phyloP scores from a whole-genome alignment of 2,797 vertebrate species.

The Urocyon cinereoargenteus region DNA sequence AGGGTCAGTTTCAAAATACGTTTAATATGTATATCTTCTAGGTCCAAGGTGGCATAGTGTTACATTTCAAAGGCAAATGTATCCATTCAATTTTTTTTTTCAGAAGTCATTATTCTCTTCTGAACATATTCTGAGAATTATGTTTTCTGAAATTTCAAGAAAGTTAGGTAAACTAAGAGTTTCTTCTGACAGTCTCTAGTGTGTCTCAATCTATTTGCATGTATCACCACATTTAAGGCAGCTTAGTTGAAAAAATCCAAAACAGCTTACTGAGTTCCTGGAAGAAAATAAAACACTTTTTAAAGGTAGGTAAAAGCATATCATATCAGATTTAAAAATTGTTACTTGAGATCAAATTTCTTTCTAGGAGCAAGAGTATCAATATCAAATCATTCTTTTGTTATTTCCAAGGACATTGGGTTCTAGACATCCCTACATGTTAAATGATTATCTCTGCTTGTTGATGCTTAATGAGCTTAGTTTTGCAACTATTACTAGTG shows the following conservation, averaged over 20 bases:
- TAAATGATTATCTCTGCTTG: constrained; percentile 1
- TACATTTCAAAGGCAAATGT: constrained; percentile 58
- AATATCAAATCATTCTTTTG: constrained; percentile 4
- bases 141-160: constrained; percentile 56
- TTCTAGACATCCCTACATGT: background rate
- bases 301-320: constrained; percentile 25
- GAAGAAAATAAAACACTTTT: constrained; percentile 70
- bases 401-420: background rate
- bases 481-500: background rate
- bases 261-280: constrained; percentile 70
- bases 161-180: constrained; percentile 28
- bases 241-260: constrained; percentile 41
- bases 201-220: constrained; percentile 46
- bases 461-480: background rate
- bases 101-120: constrained; percentile 6
- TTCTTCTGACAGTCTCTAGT: constrained; percentile 16
- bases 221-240: background rate
- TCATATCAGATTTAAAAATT: constrained; percentile 14
- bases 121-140: background rate
- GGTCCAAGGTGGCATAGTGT: background rate
- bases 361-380: background rate
- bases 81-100: constrained; percentile 1
- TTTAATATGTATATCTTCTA: constrained; percentile 62
- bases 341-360: constrained; percentile 5
- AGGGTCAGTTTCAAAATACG: constrained; percentile 58